Conservation (phyloP, 1,140 invertebrate species). For the Nomia melanderi region DNA sequence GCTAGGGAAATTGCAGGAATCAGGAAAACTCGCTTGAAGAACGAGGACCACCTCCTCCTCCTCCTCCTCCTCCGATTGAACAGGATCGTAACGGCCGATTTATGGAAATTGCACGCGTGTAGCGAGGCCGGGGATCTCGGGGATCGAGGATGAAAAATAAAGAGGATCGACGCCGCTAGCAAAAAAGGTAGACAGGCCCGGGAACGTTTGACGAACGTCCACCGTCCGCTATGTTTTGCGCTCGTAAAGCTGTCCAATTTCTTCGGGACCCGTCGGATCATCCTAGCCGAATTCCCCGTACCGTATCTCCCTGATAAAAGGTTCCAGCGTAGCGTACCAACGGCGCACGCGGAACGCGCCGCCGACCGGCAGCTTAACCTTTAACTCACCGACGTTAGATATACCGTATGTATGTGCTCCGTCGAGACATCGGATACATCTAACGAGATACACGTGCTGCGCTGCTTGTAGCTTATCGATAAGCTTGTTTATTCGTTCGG, state of each 20-base stretch:
- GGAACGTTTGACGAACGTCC: constrained; percentile 43
- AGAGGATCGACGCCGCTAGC: constrained; percentile 16
- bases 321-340: neutral
- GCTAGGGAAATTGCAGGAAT: too few species aligned
- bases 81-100: neutral
- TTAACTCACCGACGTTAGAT: constrained; percentile 37
- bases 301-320: constrained; percentile 33
- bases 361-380: constrained; percentile 30
- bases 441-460: constrained; percentile 49
- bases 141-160: constrained; percentile 5
- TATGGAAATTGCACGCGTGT: neutral
- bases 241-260: constrained; percentile 52
- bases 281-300: constrained; percentile 28
- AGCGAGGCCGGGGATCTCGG: neutral
- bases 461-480: constrained; percentile 38
- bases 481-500: constrained; percentile 45
- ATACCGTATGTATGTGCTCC: neutral
- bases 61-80: too few species aligned
- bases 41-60: too few species aligned
- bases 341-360: neutral
- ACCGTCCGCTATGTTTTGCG: constrained; percentile 26
- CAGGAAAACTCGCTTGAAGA: too few species aligned
- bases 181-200: constrained; percentile 51
- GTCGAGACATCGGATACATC: constrained; percentile 35
- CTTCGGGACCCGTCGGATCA: constrained; percentile 18